Conservation (phyloP, 2,113 vertebrate genomes). For the Todiramphus saurophagus region DNA sequence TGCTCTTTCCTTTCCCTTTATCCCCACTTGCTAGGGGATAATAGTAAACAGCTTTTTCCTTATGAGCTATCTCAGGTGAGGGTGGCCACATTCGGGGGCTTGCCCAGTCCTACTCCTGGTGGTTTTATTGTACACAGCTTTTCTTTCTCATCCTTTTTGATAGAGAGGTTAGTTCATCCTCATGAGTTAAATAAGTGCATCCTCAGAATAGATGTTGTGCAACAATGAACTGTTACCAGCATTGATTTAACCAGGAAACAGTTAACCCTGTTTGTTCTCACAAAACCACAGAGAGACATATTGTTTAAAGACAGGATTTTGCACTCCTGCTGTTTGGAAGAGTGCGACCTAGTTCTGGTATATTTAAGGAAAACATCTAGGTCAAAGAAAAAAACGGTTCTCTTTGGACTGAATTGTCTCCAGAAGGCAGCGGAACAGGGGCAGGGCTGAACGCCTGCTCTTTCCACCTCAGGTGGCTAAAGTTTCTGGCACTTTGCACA, state of each 20-base stretch:
- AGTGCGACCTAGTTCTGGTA: neutral
- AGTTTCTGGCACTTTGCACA: neutral
- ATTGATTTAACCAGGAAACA: neutral
- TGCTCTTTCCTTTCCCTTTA: neutral
- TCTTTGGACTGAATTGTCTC: neutral
- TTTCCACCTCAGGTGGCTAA: neutral
- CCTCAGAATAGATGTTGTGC: neutral
- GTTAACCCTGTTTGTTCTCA: neutral
- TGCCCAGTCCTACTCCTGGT: neutral
- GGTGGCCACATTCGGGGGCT: accelerated
- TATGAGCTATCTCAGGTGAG: neutral
- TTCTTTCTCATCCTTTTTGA: neutral
- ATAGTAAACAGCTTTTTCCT: neutral
- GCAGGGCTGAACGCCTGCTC: neutral
- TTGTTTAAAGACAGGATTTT: neutral
- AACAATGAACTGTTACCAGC: neutral
- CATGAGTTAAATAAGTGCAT: neutral
- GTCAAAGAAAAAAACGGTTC: neutral
- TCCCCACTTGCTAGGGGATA: neutral
- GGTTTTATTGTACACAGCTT: accelerated
- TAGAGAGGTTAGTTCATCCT: neutral
- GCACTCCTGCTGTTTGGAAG: neutral
- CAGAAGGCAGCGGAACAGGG: neutral
- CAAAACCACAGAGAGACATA: neutral
- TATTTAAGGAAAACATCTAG: neutral